Evolutionary conservation across 1,140 invertebrate genomes (phyloP), one percentile per base, ranked within the genome.

Genomic region (Drosophila repleta): DNA sequence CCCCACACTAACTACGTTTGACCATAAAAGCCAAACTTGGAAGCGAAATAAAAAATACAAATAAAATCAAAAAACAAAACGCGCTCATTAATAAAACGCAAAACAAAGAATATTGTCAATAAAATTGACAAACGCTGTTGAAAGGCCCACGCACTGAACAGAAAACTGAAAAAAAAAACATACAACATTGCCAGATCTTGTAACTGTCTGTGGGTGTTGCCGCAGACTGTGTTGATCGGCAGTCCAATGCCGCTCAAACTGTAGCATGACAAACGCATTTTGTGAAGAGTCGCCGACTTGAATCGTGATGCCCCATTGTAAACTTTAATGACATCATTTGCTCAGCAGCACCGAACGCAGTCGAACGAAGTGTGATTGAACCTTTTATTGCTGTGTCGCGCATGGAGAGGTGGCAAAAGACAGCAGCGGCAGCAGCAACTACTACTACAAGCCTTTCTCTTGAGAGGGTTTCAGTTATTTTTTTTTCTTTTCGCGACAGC

Each of bases 31-130:
- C 46, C 64, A 75, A 70, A 62, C 46, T 62, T 58, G 39, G 56
- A 63, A 74, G 70, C 60, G 46, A 45, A 37, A 29, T 35, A 35
- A 35, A 35, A 35, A 35, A 35, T 35, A 35, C 32, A 37, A 26
- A 53, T 8, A 24, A 49, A 60, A 75, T 41, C 53, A 37, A 39
- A 49, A 64, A 76, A 84, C 68, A 85, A 75, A 87, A 85, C 75
- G 80, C 63, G 79, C 61, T 82, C 75, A 82, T 79, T 83, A 79
- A 73, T 82, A 78, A 81, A 60, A 72, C 20, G 48, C 58, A 69
- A 35, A 74, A 74, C 71, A 78, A 84, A 79, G 71, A 75, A 79
- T 79, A 84, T 83, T 79, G 79, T 83, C 80, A 83, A 83, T 83
- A 83, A 84, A 70, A 70, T 57, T 62, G 53, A 62, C 43, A 56